Evolutionary conservation across 1,140 invertebrate species (phyloP).

Genomic region (Heterodera schachtii): DNA sequence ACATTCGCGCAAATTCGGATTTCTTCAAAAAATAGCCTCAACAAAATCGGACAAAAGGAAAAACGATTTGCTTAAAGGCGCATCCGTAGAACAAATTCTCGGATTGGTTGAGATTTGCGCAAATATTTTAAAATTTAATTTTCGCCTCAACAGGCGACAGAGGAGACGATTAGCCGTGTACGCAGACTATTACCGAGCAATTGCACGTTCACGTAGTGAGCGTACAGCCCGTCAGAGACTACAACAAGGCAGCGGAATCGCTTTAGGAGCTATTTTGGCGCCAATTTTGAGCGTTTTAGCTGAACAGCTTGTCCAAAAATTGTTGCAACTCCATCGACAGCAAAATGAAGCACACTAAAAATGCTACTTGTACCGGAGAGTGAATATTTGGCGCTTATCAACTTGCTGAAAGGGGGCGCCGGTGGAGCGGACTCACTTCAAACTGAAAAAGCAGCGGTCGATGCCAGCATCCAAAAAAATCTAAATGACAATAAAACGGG

Average conservation of each 20-base stretch:
- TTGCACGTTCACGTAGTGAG: constrained; percentile 30
- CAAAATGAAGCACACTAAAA: constrained; percentile 12
- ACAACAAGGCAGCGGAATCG: constrained; percentile 11
- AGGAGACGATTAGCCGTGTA: not conserved
- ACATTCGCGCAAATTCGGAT: too few species aligned
- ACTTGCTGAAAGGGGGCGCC: constrained; percentile 15
- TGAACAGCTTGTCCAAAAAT: constrained; percentile 9
- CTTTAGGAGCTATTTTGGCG: constrained; percentile 17
- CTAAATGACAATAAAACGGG: not conserved
- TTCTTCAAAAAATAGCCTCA: constrained; percentile 9
- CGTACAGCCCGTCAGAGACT: constrained; percentile 24
- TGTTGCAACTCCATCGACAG: not conserved
- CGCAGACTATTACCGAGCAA: constrained; percentile 29
- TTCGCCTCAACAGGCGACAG: constrained; percentile 22
- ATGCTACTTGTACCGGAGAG: constrained; percentile 33
- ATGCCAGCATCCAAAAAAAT: not conserved
- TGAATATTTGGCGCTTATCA: constrained; percentile 11
- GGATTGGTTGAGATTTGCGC: constrained; percentile 38
- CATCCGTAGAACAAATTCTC: constrained; percentile 19
- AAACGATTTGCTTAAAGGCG: too few species aligned
- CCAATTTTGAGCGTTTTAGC: constrained; percentile 12
- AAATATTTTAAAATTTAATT: constrained; percentile 29
- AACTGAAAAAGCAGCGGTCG: not conserved
- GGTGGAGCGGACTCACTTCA: not conserved
- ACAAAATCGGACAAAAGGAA: too few species aligned